Percentiles rank a stretch among this genome's conserved stretches.
Conservation (phyloP, 2,113 vertebrate genomes). For the Silurus meridionalis region DNA sequence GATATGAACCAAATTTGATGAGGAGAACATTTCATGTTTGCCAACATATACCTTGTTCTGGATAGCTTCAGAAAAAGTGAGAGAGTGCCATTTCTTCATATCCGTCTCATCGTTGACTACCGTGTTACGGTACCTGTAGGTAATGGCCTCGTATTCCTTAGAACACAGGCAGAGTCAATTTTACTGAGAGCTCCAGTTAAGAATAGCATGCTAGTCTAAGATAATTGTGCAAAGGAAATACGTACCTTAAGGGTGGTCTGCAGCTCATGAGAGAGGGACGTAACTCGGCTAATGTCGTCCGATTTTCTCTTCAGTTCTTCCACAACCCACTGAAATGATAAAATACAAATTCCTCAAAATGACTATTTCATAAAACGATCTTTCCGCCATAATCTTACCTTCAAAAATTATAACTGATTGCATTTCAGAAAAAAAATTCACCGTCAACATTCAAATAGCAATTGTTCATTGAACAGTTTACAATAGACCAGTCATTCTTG, state of each 20-base stretch:
- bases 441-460: not conserved
- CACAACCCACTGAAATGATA: constrained; percentile 76
- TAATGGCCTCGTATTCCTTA: constrained; percentile 84
- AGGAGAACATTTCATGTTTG: not conserved
- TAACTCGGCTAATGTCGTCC: constrained; percentile 66
- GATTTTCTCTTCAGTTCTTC: constrained; percentile 84
- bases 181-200: not conserved
- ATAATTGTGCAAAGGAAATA: not conserved
- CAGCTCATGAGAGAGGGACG: constrained; percentile 78
- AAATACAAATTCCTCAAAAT: not conserved
- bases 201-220: not conserved
- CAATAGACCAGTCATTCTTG: not conserved
- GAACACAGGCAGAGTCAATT: constrained; percentile 38
- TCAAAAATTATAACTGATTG: not conserved
- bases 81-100: constrained; percentile 67
- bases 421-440: not conserved
- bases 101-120: constrained; percentile 65
- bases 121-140: constrained; percentile 78
- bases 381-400: not conserved
- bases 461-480: not conserved
- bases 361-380: not conserved
- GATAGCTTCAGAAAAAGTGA: constrained; percentile 77
- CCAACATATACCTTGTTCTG: constrained; percentile 80
- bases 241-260: constrained; percentile 81
- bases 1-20: not conserved